Base-by-base conservation (phyloP, 2,888 invertebrate genomes). In the Tinea pellionella region DNA sequence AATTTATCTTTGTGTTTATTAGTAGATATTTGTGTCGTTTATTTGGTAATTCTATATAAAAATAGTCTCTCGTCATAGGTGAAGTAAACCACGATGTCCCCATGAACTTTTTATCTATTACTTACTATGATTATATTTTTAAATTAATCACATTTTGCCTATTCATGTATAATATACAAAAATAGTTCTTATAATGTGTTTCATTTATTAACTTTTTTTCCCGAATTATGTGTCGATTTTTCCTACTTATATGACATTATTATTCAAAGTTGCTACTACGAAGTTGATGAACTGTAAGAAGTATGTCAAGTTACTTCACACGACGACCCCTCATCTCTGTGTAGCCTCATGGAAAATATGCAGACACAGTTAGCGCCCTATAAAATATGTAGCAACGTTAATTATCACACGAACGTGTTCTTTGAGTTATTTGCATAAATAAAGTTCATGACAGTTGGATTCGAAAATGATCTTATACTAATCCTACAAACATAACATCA, bases 121-220 rank as follows among this genome's bases (percentile, higher is more conserved):
- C 71, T 76, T 75, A 76, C 71, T 80, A 79, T 76, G 73, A 76
- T 74, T 80, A 78, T 77, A 77, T 80, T 77, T 84, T 80, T 81
- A 79, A 81, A 80, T 77, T 73, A 80, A 78, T 82, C 85, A 86
- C 86, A 77, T 80, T 84, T 85, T 84, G 83, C 80, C 84, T 85
- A 85, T 84, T 84, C 84, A 80, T 85, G 81, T 83, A 79, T 82
- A 79, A 83, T 84, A 85, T 80, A 82, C 77, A 84, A 80, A 75
- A 77, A 70, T 74, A 78, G 71, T 71, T 70, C 66, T 69, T 73
- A 72, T 70, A 72, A 76, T 72, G 74, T 74, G 67, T 77, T 32
- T 57, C 32, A 57, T 57, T 57, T 55, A 55, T 7, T 12, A 24
- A 18, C 29, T 32, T 8, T 32, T 37, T 16, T 13, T 3, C 18